Percentiles rank a stretch among this genome's conserved stretches.
Conservation (phyloP, 2,113 vertebrate genomes). For the Reinhardtius hippoglossoides region DNA sequence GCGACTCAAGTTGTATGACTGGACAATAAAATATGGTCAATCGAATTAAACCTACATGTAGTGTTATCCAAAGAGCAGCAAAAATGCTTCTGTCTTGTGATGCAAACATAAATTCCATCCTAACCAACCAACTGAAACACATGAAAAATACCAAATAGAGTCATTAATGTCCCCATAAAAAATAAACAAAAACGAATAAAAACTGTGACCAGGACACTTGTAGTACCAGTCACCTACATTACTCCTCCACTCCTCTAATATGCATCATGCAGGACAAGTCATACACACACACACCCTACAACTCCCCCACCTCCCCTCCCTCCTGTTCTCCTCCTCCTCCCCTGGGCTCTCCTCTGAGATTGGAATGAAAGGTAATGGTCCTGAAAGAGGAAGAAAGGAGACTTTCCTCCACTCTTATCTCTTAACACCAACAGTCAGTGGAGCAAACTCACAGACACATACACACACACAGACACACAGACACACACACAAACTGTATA, state of each 20-base stretch:
- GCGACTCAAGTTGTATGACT: not conserved
- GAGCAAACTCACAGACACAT: slow-evolving; percentile 77
- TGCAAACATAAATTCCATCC: not conserved
- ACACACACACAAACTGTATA: slow-evolving; percentile 82
- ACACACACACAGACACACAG: slow-evolving; percentile 23
- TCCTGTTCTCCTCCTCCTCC: slow-evolving; percentile 64
- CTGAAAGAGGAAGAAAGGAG: slow-evolving; percentile 86
- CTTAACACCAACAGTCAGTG: slow-evolving; percentile 88
- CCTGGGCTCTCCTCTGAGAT: slow-evolving; percentile 81
- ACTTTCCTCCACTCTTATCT: slow-evolving; percentile 79
- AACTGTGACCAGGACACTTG: slow-evolving; percentile 14
- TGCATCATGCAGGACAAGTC: slow-evolving; percentile 60
- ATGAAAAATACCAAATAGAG: slow-evolving; percentile 35
- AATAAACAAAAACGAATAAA: not conserved
- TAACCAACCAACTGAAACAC: slow-evolving; percentile 35
- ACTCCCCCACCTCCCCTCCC: not conserved
- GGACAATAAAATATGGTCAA: not conserved
- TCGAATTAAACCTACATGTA: not conserved
- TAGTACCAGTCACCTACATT: slow-evolving; percentile 32
- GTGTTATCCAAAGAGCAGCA: not conserved
- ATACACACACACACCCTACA: slow-evolving; percentile 35
- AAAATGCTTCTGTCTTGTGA: not conserved
- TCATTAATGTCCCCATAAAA: slow-evolving; percentile 39
- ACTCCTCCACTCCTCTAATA: slow-evolving; percentile 43
- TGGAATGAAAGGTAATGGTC: slow-evolving; percentile 86